These are phyloP conservation scores for Accipiter cooperii DNA, from an alignment of 2,113 vertebrate genomes.

Conservation along the genomic window DNA sequence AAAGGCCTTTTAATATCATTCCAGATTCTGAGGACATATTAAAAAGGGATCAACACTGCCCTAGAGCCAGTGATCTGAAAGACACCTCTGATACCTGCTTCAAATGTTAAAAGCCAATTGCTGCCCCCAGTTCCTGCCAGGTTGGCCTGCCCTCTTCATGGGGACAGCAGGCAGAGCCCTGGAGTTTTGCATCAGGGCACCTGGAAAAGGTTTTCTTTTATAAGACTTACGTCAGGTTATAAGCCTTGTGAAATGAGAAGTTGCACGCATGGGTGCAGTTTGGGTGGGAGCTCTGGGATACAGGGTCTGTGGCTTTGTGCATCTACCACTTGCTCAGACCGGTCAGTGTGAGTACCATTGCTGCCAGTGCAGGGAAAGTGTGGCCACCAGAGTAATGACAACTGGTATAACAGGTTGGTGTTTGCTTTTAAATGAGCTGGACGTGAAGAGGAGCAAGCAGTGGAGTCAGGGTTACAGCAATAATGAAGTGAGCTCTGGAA, in stretches of 20 bases:
- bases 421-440: neutral
- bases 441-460: neutral
- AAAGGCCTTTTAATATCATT: constrained; percentile 32
- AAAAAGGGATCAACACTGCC: constrained; percentile 30
- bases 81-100: constrained; percentile 33
- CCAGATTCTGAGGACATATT: neutral
- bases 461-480: neutral
- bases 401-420: neutral
- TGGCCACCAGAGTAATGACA: neutral
- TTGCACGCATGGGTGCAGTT: neutral
- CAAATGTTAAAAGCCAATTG: neutral
- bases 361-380: neutral
- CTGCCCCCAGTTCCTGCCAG: neutral
- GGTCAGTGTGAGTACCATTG: rapidly evolving
- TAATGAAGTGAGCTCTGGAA: neutral
- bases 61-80: neutral
- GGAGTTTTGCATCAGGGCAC: neutral
- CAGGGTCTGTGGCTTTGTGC: neutral
- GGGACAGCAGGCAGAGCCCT: neutral
- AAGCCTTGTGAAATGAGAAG: neutral
- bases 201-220: neutral
- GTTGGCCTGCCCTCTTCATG: rapidly evolving
- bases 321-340: neutral
- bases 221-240: neutral
- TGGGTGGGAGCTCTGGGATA: neutral